A percentile compares a stretch with the other conserved stretches of the same genome.
phyloP scores from a whole-genome alignment of 2,113 vertebrate species.

The Platysternon megacephalum region DNA sequence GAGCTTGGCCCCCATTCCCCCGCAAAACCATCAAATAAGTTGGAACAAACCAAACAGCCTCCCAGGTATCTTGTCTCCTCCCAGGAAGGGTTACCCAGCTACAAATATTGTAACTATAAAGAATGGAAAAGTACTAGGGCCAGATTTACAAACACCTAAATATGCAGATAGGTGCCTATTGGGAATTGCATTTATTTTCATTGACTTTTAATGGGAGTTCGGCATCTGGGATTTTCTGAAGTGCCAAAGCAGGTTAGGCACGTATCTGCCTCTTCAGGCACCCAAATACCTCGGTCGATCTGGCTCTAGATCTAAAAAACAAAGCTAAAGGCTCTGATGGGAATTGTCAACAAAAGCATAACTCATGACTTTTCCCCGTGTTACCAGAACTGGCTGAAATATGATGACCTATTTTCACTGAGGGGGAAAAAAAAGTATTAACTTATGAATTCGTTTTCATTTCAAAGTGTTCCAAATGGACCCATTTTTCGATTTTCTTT shows the following conservation, averaged over 20 bases:
- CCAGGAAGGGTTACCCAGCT: neutral
- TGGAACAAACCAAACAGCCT: slow-evolving; percentile 18
- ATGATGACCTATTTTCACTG: neutral
- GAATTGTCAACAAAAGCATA: slow-evolving; percentile 53
- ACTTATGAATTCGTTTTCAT: slow-evolving; percentile 30
- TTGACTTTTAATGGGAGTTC: neutral
- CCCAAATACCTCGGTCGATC: slow-evolving; percentile 50
- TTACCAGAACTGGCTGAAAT: slow-evolving; percentile 24
- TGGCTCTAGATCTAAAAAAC: slow-evolving; percentile 63
- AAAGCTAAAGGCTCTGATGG: slow-evolving; percentile 66
- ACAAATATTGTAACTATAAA: neutral
- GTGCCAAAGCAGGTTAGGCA: neutral
- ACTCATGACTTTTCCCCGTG: slow-evolving; percentile 58
- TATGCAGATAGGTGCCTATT: neutral
- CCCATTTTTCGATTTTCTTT: fast-evolving
- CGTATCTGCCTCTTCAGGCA: neutral
- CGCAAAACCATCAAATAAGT: neutral
- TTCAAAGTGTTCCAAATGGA: slow-evolving; percentile 41
- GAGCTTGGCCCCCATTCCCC: fast-evolving
- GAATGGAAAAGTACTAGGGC: neutral
- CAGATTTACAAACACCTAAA: neutral
- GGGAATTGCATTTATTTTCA: neutral
- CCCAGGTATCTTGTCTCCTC: neutral
- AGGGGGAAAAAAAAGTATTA: neutral
- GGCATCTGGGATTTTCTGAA: neutral